Evolutionary conservation across 92 coral and sea anemone species (phyloP), one percentile per base, ranked within the genome.

Genomic region (Epizoanthus scotinus): DNA sequence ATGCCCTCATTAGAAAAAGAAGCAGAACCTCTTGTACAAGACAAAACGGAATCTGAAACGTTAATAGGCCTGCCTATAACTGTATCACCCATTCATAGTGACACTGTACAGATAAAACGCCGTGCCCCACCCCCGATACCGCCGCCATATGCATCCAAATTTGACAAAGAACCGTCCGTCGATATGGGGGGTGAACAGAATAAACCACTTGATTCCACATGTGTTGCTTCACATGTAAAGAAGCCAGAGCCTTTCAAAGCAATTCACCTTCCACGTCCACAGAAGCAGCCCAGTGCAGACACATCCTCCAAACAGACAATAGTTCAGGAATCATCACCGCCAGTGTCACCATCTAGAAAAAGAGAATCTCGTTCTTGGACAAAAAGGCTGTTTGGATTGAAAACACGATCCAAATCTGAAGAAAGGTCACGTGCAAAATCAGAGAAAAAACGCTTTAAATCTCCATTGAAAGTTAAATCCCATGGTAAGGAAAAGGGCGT

Each of bases 321-420:
- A 40, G 22, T 78, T 36, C 83, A 70, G 2, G 89, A 73, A 68
- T 29, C 27, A 21, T 71, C 86, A 56, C 29, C 61, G 22, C 73
- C 74, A 19, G 25, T 10, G n/a, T 73, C 71, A 42, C 69, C 82
- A 2, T 25, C 59, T 17, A 73, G 59, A 14, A 82, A 69, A 36
- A 79, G 77, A 27, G 81, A 87, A 84, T 86, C 91, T 42, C 92
- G 97, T 13, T 85, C 97, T 2, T 93, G 97, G 97, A 90, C 86
- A 14, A 81, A 84, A 29, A 85, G 77, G 62, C 75, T 93, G 77
- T 93, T 93, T 73, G 91, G 97, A 1, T 90, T 91, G 8, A 88
- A 88, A 40, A 68, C 67, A 55, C 80, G 88, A 40, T 80, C 77
- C 52, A 86, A 80, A 70, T 85, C 70, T 34, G 84, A 84, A 31